Base-by-base conservation (phyloP, 2,797 vertebrate species). In the Lithobates pipiens region DNA sequence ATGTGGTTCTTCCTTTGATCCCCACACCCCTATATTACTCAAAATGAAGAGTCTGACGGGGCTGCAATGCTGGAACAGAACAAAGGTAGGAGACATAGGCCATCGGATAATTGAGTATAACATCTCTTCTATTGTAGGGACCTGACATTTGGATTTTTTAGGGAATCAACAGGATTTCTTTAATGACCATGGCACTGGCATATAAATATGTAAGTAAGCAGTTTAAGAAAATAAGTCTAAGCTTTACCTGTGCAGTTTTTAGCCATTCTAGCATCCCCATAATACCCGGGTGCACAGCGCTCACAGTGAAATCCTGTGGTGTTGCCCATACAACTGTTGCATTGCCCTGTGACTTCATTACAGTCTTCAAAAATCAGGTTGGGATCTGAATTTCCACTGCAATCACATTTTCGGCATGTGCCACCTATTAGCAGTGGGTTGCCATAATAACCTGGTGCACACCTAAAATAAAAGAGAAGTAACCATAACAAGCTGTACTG, bases 281-380 rank as follows among this genome's bases (percentile, higher is more conserved):
- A 96, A 93, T 96, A 98, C 76, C 98, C 97, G 0, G 95, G 93
- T 1, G 97, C 95, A 0, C 98, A 99, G n/a, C 76, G 94, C 74
- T 99, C 96, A 2, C 98, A 99, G 77, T 95, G 95, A 91, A 95
- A 94, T 0, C 98, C 98, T 0, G 93, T 95, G 0, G 97, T 98
- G 92, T 98, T 94, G 16, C 87, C 94, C 92, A 98, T 95, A 91
- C 98, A 99, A 84, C 97, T 96, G 88, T 95, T 95, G 76, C 98
- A 99, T 88, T 96, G 93, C 42, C 98, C 98, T 0, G 97, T 99
- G 87, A 96, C 89, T 71, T 99, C 98, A 92, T 99, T 96, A 76
- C 98, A 99, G 88, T 99, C 97, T 32, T 95, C 97, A 90, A 99
- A 96, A 90, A 99, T 98, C 86, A 98, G 90, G 91, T 99, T 99